Percentiles rank a stretch among this genome's conserved stretches.
phyloP scores from a whole-genome alignment of 2,888 invertebrate genomes.

The Syritta pipiens region DNA sequence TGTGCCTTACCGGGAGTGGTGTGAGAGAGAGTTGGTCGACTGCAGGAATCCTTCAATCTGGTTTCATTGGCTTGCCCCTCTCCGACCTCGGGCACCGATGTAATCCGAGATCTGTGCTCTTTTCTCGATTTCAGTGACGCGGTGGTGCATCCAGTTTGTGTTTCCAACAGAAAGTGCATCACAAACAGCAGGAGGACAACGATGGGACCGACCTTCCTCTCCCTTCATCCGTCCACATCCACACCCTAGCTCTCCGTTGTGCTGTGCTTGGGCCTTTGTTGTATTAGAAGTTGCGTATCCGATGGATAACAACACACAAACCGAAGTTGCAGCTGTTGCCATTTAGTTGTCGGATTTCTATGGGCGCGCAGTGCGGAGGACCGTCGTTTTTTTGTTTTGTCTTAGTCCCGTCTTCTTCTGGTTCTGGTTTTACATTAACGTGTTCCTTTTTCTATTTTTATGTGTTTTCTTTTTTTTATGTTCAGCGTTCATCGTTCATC shows the following conservation, averaged over 20 bases:
- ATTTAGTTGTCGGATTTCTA: slow-evolving; percentile 24
- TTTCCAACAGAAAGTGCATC: slow-evolving; percentile 46
- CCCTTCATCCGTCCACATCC: neutral
- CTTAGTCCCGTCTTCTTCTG: neutral
- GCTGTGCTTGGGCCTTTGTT: slow-evolving; percentile 20
- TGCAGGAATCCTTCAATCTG: slow-evolving; percentile 18
- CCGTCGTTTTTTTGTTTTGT: slow-evolving; percentile 1
- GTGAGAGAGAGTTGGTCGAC: too few relatives aligned
- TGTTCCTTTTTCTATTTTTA: slow-evolving; percentile 10
- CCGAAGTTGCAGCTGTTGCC: slow-evolving; percentile 48
- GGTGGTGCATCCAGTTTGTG: slow-evolving; percentile 34
- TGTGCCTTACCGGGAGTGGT: too few relatives aligned
- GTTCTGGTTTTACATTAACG: slow-evolving; percentile 13
- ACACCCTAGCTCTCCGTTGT: neutral
- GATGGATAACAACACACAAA: slow-evolving; percentile 41
- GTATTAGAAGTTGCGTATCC: slow-evolving; percentile 58
- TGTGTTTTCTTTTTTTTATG: slow-evolving; percentile 17
- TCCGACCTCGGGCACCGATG: neutral
- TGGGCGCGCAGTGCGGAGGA: slow-evolving; percentile 13
- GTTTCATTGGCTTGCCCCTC: slow-evolving; percentile 2
- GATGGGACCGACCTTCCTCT: slow-evolving; percentile 7
- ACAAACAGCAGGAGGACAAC: slow-evolving; percentile 36
- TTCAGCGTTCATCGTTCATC: neutral
- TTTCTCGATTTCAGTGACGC: slow-evolving; percentile 47
- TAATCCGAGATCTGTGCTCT: slow-evolving; percentile 56